A percentile compares a stretch with the other conserved stretches of the same genome.
Conservation (phyloP, 2,888 invertebrate species). For the Oxyscelio sp. region DNA sequence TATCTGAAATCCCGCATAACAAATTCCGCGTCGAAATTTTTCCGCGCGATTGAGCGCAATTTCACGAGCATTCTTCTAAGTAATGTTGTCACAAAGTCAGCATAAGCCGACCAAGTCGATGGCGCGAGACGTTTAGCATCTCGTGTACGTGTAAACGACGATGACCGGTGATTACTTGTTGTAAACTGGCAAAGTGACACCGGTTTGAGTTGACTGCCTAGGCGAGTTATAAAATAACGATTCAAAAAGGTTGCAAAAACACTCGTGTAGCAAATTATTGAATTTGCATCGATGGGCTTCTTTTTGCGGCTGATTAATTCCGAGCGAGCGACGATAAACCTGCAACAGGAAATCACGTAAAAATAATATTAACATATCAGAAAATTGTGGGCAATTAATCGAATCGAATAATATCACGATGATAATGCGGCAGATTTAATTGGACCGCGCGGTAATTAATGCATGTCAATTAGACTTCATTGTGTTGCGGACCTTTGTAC, state of each 20-base stretch:
- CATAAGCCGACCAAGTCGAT: slow-evolving; percentile 60
- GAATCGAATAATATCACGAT: slow-evolving; percentile 13
- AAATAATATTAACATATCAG: slow-evolving; percentile 43
- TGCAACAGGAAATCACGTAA: slow-evolving; percentile 28
- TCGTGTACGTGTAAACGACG: slow-evolving; percentile 50
- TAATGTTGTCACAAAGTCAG: slow-evolving; percentile 45
- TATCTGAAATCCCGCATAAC: slow-evolving; percentile 44
- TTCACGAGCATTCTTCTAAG: slow-evolving; percentile 41
- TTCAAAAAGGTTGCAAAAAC: slow-evolving; percentile 34
- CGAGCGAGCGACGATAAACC: slow-evolving; percentile 31
- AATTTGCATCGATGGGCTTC: slow-evolving; percentile 49
- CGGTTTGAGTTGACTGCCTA: slow-evolving; percentile 53
- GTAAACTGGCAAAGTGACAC: slow-evolving; percentile 58
- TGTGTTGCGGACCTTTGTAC: neutral
- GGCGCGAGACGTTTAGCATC: slow-evolving; percentile 46
- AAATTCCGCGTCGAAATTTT: slow-evolving; percentile 33
- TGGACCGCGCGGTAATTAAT: slow-evolving; percentile 2
- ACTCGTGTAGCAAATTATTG: slow-evolving; percentile 51
- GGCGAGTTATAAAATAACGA: slow-evolving; percentile 49
- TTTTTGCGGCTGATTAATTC: slow-evolving; percentile 47
- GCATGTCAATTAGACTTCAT: neutral
- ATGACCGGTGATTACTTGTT: slow-evolving; percentile 59
- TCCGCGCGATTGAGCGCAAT: slow-evolving; percentile 41
- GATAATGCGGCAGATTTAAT: slow-evolving; percentile 14
- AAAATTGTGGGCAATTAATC: slow-evolving; percentile 33